A percentile compares a stretch with the other conserved stretches of the same genome.
These are phyloP conservation scores for Eulimnadia texana DNA, from an alignment of 1,140 invertebrate species.

Conservation along the genomic window DNA sequence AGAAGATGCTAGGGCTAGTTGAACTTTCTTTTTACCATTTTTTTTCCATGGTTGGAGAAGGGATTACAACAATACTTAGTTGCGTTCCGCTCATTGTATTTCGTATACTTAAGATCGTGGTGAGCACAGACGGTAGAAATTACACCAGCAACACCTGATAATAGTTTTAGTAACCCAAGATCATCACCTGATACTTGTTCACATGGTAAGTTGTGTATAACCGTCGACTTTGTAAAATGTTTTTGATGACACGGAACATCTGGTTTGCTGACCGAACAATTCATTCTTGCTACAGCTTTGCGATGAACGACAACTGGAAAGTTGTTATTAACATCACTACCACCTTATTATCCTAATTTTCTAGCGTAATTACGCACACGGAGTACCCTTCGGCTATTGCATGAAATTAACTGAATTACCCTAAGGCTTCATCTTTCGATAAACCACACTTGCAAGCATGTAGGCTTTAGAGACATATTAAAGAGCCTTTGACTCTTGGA, in stretches of 20 bases:
- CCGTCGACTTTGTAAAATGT: background rate
- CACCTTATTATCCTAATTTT: no score
- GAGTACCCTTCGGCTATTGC: no score
- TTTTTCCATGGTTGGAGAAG: background rate
- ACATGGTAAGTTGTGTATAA: background rate
- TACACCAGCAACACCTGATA: background rate
- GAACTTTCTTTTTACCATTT: background rate
- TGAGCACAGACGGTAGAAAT: background rate
- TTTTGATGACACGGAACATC: background rate
- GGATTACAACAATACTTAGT: background rate
- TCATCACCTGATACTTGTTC: background rate
- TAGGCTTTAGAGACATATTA: no score
- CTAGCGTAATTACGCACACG: no score
- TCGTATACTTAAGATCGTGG: background rate
- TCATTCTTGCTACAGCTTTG: no score
- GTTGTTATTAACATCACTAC: no score
- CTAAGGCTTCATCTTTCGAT: no score
- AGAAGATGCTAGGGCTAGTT: background rate
- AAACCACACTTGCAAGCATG: no score
- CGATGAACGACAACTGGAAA: no score
- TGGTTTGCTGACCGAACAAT: background rate
- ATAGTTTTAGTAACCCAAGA: background rate
- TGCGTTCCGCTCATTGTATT: background rate
- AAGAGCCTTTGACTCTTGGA: no score
- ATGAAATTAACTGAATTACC: no score